Evolutionary conservation across 2,888 invertebrate species (phyloP).

Genomic region (Scotopteryx bipunctaria): DNA sequence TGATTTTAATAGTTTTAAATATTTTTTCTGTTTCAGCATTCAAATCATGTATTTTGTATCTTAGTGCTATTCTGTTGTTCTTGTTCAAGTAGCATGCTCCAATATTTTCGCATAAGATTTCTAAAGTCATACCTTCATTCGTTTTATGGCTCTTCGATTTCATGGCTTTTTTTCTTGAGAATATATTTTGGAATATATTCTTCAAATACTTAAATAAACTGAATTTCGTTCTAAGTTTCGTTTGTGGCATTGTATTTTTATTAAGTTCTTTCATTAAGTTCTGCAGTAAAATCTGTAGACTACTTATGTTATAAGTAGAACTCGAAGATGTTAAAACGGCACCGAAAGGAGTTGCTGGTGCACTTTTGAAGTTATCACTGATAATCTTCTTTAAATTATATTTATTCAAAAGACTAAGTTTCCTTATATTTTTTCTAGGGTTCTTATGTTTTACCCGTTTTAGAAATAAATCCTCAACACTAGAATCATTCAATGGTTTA

Average conservation of each 20-base stretch:
- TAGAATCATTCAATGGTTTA: neutral
- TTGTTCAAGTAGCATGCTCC: constrained; percentile 49
- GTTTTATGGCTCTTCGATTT: constrained; percentile 30
- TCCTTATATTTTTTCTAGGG: constrained; percentile 32
- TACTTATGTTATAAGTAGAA: constrained; percentile 3
- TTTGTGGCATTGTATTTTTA: constrained; percentile 32
- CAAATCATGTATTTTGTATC: constrained; percentile 53
- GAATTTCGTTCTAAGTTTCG: constrained; percentile 39
- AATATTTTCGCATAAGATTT: constrained; percentile 56
- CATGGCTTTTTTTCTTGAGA: constrained; percentile 36
- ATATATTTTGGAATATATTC: constrained; percentile 56
- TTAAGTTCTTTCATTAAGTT: constrained; percentile 35
- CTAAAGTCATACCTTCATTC: constrained; percentile 48
- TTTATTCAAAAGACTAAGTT: constrained; percentile 35
- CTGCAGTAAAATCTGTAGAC: constrained; percentile 30
- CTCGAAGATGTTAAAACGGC: neutral
- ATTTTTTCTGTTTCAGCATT: constrained; percentile 55
- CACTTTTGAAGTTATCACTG: constrained; percentile 28
- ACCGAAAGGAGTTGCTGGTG: neutral
- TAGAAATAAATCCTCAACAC: neutral
- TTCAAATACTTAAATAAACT: constrained; percentile 55
- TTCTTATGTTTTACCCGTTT: constrained; percentile 12
- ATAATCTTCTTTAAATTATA: constrained; percentile 40
- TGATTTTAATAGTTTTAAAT: constrained; percentile 55
- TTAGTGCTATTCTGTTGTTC: constrained; percentile 45